phyloP scores from a whole-genome alignment of 1,140 invertebrate genomes.

The Drosophila burlai region DNA sequence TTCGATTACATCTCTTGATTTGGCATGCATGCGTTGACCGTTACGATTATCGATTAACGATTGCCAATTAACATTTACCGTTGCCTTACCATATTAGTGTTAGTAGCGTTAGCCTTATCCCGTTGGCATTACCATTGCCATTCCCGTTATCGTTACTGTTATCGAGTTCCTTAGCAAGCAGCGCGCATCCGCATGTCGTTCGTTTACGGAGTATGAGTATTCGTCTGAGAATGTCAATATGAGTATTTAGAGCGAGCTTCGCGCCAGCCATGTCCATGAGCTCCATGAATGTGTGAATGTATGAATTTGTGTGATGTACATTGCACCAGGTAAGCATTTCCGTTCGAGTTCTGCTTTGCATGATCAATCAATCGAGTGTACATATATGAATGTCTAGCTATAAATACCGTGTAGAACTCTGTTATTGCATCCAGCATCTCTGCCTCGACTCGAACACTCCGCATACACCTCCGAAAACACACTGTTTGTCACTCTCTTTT shows the following conservation, averaged over 20 bases:
- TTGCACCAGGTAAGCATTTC: constrained; percentile 53
- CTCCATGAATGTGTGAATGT: constrained; percentile 32
- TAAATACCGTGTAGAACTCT: constrained; percentile 2
- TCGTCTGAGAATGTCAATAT: constrained; percentile 26
- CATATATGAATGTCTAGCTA: constrained; percentile 1
- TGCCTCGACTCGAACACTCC: constrained; percentile 36
- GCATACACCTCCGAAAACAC: constrained; percentile 38
- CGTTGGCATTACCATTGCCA: constrained; percentile 10
- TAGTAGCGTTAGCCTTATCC: constrained; percentile 12
- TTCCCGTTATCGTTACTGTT: constrained; percentile 30
- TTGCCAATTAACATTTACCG: constrained; percentile 1
- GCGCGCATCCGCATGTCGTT: constrained; percentile 75
- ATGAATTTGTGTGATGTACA: constrained; percentile 40
- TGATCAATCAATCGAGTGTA: constrained; percentile 1
- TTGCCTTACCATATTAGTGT: constrained; percentile 27
- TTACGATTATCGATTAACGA: constrained; percentile 11
- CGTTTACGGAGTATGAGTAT: constrained; percentile 14
- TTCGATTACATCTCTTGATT: constrained; percentile 33
- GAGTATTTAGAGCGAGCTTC: constrained; percentile 15
- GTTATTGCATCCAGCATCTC: constrained; percentile 41
- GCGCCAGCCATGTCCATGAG: constrained; percentile 14
- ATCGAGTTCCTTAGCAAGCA: constrained; percentile 65
- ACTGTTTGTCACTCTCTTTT: constrained; percentile 35
- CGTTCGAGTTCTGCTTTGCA: constrained; percentile 38
- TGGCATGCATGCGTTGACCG: constrained; percentile 39